Conservation (phyloP, 2,888 invertebrate genomes). For the Melitaea athalia region DNA sequence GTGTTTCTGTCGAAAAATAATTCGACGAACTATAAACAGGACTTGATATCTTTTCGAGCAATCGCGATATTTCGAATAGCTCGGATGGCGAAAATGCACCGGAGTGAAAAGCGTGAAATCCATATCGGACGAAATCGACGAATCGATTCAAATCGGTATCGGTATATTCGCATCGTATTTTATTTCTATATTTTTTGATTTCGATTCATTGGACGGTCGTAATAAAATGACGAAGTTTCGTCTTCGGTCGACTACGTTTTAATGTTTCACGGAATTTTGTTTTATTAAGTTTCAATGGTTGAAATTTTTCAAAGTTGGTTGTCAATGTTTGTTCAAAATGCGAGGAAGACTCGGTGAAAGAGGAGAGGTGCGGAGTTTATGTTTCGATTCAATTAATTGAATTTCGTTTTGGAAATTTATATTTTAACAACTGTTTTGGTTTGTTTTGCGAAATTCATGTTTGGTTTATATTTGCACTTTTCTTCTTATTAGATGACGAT, state of each 20-base stretch:
- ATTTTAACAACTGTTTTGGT: neutral
- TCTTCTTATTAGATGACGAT: too few species aligned
- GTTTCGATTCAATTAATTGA: constrained; percentile 25
- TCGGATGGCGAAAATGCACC: constrained; percentile 31
- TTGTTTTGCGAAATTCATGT: neutral
- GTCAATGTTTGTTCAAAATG: constrained; percentile 14
- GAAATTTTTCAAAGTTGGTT: constrained; percentile 5
- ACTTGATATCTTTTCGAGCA: constrained; percentile 24
- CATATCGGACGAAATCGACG: constrained; percentile 32
- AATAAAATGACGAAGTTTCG: constrained; percentile 36
- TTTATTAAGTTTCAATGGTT: constrained; percentile 17
- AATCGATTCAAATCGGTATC: constrained; percentile 25
- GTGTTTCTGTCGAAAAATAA: neutral
- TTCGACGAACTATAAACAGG: constrained; percentile 6
- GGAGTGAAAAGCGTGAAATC: constrained; percentile 38
- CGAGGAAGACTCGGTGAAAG: constrained; percentile 29
- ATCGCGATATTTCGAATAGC: constrained; percentile 26
- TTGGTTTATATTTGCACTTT: neutral
- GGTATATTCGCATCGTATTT: constrained; percentile 30
- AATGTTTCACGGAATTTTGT: constrained; percentile 34
- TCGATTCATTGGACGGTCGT: constrained; percentile 29
- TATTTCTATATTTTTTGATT: constrained; percentile 25
- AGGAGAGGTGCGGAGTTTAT: constrained; percentile 24
- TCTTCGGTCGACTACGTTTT: constrained; percentile 33
- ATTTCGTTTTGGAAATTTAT: neutral